phyloP scores from a whole-genome alignment of 1,140 invertebrate genomes.

The Zaprionus vittiger region DNA sequence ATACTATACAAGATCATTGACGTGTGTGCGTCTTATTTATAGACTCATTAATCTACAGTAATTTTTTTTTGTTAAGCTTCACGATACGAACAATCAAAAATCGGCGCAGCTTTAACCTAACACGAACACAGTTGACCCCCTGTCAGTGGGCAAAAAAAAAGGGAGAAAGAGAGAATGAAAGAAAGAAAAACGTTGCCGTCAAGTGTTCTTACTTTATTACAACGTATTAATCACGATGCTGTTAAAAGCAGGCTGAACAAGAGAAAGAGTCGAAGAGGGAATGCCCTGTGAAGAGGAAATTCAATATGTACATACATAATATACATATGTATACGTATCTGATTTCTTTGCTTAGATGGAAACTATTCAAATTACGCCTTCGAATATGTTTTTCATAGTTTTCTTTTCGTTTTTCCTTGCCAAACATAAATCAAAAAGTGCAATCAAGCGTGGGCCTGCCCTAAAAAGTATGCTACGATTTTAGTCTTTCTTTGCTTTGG shows the following conservation, averaged over 20 bases:
- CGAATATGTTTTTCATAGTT: slow-evolving; percentile 1
- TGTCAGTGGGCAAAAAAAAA: background rate
- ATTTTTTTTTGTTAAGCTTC: slow-evolving; percentile 34
- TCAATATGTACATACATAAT: background rate
- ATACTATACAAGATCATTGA: slow-evolving; percentile 44
- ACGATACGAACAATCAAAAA: slow-evolving; percentile 19
- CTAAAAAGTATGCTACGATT: slow-evolving; percentile 1
- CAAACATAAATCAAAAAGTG: slow-evolving; percentile 1
- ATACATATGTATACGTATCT: background rate
- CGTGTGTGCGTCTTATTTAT: slow-evolving; percentile 46
- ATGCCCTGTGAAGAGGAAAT: slow-evolving; percentile 24
- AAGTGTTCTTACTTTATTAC: slow-evolving; percentile 43
- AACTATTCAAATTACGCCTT: background rate
- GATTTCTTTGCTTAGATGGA: slow-evolving; percentile 1
- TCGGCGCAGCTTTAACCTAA: slow-evolving; percentile 41
- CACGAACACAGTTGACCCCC: slow-evolving; percentile 46
- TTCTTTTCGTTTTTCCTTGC: background rate
- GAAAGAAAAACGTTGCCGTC: slow-evolving; percentile 28
- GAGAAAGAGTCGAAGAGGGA: slow-evolving; percentile 11
- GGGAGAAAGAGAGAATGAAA: background rate
- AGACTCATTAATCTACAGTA: slow-evolving; percentile 50
- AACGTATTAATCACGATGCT: slow-evolving; percentile 50
- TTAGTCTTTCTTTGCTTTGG: background rate
- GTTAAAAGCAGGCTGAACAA: slow-evolving; percentile 5
- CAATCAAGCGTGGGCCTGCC: slow-evolving; percentile 2